phyloP scores from a whole-genome alignment of 2,888 invertebrate genomes.

The Drosophila conformis region DNA sequence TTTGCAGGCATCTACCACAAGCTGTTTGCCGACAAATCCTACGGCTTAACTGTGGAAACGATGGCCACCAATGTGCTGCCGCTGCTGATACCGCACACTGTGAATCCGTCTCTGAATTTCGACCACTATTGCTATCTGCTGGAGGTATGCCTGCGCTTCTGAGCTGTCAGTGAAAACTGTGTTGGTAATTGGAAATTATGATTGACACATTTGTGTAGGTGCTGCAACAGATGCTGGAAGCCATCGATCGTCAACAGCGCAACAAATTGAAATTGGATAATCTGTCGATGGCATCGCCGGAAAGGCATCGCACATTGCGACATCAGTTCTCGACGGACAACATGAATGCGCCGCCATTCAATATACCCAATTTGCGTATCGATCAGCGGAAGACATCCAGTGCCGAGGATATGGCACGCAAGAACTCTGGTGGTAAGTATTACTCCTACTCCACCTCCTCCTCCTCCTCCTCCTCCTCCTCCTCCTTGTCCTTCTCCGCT shows the following conservation, averaged over 20 bases:
- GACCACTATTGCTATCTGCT: slow-evolving; percentile 92
- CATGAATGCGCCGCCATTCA: slow-evolving; percentile 93
- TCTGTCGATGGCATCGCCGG: slow-evolving; percentile 90
- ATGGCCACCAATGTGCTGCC: slow-evolving; percentile 98
- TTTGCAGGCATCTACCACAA: slow-evolving; percentile 94
- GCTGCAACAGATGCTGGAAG: slow-evolving; percentile 96
- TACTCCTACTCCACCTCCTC: not conserved
- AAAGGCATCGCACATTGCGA: slow-evolving; percentile 90
- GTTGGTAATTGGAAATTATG: slow-evolving; percentile 7
- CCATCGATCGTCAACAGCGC: slow-evolving; percentile 94
- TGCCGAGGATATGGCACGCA: slow-evolving; percentile 95
- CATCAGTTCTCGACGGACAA: slow-evolving; percentile 95
- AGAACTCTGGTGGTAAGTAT: slow-evolving; percentile 90
- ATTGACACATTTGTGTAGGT: slow-evolving; percentile 85
- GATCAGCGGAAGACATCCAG: slow-evolving; percentile 95
- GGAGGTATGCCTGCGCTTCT: slow-evolving; percentile 85
- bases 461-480: fast-evolving
- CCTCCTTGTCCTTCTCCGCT: not conserved
- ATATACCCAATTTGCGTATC: slow-evolving; percentile 94
- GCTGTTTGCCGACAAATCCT: slow-evolving; percentile 95
- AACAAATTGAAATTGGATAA: slow-evolving; percentile 95
- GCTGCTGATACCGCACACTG: slow-evolving; percentile 94
- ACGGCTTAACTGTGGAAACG: slow-evolving; percentile 94
- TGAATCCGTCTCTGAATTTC: slow-evolving; percentile 93
- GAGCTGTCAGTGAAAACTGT: not conserved